Evolutionary conservation across 2,113 vertebrate genomes (phyloP), one percentile per base, ranked within the genome.

Genomic region (Campylomormyrus numenius): DNA sequence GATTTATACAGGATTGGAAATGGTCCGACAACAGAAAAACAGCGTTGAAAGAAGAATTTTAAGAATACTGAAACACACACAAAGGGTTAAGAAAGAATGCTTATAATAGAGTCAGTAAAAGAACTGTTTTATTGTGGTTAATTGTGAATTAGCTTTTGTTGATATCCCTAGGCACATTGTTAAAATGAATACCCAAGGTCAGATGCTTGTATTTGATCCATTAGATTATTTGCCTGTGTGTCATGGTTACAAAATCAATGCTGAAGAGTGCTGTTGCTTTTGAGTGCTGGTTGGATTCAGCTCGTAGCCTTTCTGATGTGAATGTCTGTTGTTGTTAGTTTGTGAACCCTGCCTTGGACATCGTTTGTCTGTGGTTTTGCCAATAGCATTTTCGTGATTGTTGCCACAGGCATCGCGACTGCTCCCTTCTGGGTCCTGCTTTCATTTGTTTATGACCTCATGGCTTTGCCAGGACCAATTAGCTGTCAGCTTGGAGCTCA

Each of bases 381-480:
- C 50, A 48, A 35, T 53, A 87, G 49, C 49, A 19, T 87, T 31
- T 50, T 42, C 39, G 3, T 66, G 56, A 66, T 53, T 53, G n/a
- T 24, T 52, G 46, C 85, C 49, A n/a, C 48, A 50, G 85, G 85
- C 48, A 87, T 17, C 5, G 85, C 39, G n/a, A 85, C 58, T 39
- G 45, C 45, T 70, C 83, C 19, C 58, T 11, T 49, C 24, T 31
- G 50, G 35, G 31, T 77, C 74, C 49, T 21, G 42, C 48, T 50
- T 80, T 77, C 88, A 49, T n/a, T 56, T 89, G 39, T 70, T 49
- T n/a, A 62, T 70, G 21, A 58, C 85, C 85, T 53, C 24, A 58
- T 50, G 53, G 39, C 74, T 48, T 77, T 46, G 87, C 87, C 90
- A 80, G 46, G 74, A 83, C 66, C 87, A 88, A 31, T 42, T 52